Evolutionary conservation across 2,888 invertebrate species (phyloP), one percentile per base, ranked within the genome.

Genomic region (Dermolepida albohirtum): DNA sequence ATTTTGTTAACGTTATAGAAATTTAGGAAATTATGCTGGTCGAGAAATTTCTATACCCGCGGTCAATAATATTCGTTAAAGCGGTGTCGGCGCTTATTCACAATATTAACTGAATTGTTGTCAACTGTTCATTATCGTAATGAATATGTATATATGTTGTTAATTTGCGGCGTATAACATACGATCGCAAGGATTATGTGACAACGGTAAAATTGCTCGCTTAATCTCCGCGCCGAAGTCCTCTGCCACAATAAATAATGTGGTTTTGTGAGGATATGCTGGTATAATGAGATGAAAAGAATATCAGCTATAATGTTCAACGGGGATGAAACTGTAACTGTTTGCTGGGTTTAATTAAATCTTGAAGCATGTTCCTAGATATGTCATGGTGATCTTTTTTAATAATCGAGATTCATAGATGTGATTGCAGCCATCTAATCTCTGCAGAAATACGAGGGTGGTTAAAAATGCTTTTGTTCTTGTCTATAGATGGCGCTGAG

Each of bases 61-160:
- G 14, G 8, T 54, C 54, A 54, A 54, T 54, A 54, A 54, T 54
- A 54, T 54, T 17, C 54, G 54, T 8, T 54, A 54, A 54, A 40
- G 40, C 14, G 16, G 5, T 8, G 14, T 1, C 40, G 2, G 40
- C 7, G 17, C 6, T 2, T 17, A 10, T 43, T 14, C 29, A 12
- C 44, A n/a, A 43, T 29, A 47, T 44, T 59, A 59, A 14, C 29
- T 14, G 59, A 59, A 59, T 59, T 29, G 44, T 40, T 17, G 44
- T 29, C 17, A 22, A n/a, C 43, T 29, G 59, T 59, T 59, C 59
- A 59, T 59, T 59, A 59, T 59, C 27, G 59, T 59, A 59, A 59
- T 59, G 59, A 59, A 59, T 59, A 59, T 59, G 27, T 44, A 59
- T 59, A 40, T 27, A 29, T 27, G 12, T 11, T 22, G 59, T 59